Evolutionary conservation across 2,113 vertebrate species (phyloP).

Genomic region (Nansenia antarctica): DNA sequence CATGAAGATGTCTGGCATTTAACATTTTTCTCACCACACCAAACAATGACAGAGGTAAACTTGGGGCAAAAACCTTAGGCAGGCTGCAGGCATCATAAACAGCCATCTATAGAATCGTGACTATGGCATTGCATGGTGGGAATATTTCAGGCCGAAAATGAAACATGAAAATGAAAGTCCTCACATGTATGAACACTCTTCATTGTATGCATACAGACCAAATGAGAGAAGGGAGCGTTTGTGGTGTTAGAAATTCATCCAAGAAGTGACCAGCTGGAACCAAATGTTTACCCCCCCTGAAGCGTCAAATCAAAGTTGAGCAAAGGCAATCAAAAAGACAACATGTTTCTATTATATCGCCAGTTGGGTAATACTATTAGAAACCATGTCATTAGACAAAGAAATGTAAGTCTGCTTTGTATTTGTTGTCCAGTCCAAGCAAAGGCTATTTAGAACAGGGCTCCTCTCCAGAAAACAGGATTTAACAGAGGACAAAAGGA

Average conservation of each 20-base stretch:
- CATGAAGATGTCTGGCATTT: background rate
- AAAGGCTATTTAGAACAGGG: constrained; percentile 63
- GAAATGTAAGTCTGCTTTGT: constrained; percentile 70
- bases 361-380: constrained; percentile 31
- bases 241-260: background rate
- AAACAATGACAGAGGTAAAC: constrained; percentile 6
- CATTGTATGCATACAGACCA: background rate
- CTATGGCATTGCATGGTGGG: constrained; percentile 12
- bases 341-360: constrained; percentile 38
- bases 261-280: background rate
- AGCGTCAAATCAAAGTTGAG: background rate
- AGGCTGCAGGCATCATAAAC: no score
- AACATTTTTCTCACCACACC: background rate
- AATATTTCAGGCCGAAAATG: no score
- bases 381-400: constrained; percentile 62
- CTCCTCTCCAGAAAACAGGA: constrained; percentile 37
- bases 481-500: background rate
- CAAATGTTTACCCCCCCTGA: background rate
- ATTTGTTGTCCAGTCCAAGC: constrained; percentile 58
- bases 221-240: no score
- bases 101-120: constrained; percentile 14
- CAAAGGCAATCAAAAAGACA: background rate
- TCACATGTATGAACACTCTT: constrained; percentile 51
- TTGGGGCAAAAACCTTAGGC: constrained; percentile 14
- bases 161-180: constrained; percentile 53